Conservation (phyloP, 2,888 invertebrate species). For the Elgonia sp. region DNA sequence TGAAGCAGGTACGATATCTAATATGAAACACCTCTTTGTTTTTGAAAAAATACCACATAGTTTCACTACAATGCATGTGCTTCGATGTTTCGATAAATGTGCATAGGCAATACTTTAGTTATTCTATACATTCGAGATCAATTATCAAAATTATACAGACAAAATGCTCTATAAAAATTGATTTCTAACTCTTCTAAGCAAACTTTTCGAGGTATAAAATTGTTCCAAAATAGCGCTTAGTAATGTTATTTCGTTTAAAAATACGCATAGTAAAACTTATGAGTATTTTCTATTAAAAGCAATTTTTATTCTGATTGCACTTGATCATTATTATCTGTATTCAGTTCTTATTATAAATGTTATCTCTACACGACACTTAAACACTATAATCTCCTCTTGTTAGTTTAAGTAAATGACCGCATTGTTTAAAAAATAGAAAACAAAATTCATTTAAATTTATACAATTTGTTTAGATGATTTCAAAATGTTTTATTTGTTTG, state of each 20-base stretch:
- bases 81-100: slow-evolving; percentile 48
- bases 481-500: too few relatives aligned
- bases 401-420: slow-evolving; percentile 55
- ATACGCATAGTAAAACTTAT: slow-evolving; percentile 35
- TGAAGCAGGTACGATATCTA: slow-evolving; percentile 84
- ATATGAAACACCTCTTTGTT: slow-evolving; percentile 34
- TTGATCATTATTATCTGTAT: slow-evolving; percentile 43
- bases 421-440: not conserved
- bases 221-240: slow-evolving; percentile 12
- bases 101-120: slow-evolving; percentile 28
- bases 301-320: slow-evolving; percentile 53
- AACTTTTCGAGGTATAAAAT: slow-evolving; percentile 17
- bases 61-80: not conserved
- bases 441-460: too few relatives aligned
- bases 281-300: slow-evolving; percentile 34
- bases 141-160: not conserved
- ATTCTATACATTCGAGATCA: slow-evolving; percentile 28
- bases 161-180: slow-evolving; percentile 6
- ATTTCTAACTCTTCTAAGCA: not conserved
- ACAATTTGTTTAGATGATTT: too few relatives aligned
- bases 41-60: slow-evolving; percentile 41
- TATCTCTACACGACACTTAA: slow-evolving; percentile 44
- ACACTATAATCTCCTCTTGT: slow-evolving; percentile 44
- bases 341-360: slow-evolving; percentile 28
- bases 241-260: not conserved